A percentile compares a stretch with the other conserved stretches of the same genome.
These are phyloP conservation scores for Henricia sp. DNA, from an alignment of 53 echinoderm and acorn worm species.

Conservation along the genomic window DNA sequence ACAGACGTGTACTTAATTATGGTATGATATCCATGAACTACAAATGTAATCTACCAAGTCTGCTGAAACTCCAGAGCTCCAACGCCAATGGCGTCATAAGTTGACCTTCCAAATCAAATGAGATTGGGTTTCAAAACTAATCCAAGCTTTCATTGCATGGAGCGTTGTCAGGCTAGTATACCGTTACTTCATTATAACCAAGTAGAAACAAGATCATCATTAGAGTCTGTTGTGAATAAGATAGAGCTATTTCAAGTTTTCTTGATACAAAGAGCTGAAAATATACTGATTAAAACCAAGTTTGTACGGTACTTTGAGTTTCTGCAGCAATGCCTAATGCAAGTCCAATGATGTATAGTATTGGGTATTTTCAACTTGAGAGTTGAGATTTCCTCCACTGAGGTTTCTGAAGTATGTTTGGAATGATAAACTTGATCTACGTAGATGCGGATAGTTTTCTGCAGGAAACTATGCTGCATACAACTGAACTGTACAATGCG, in stretches of 20 bases:
- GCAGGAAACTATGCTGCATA: too few relatives aligned
- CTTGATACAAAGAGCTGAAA: too few relatives aligned
- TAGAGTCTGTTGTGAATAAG: too few relatives aligned
- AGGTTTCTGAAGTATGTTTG: slow-evolving; percentile 28
- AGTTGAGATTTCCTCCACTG: neutral
- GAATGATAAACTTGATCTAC: slow-evolving; percentile 41
- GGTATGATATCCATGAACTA: neutral
- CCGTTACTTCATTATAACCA: too few relatives aligned
- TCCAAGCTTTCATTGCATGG: slow-evolving; percentile 14
- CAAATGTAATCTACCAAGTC: neutral
- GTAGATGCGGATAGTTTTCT: too few relatives aligned
- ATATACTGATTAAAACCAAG: too few relatives aligned
- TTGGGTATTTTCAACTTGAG: neutral
- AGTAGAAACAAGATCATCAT: too few relatives aligned
- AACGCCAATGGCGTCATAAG: slow-evolving; percentile 6
- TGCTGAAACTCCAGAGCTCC: neutral
- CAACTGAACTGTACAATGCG: too few relatives aligned
- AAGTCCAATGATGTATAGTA: neutral
- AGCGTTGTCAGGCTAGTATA: slow-evolving; percentile 1
- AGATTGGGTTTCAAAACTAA: slow-evolving; percentile 22
- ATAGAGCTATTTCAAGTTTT: too few relatives aligned
- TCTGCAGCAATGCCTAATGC: neutral
- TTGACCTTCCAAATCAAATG: slow-evolving; percentile 12
- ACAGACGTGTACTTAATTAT: neutral
- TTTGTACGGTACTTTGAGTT: too few relatives aligned